Percentiles rank a stretch among this genome's conserved stretches.
Evolutionary conservation across 1,140 invertebrate genomes (phyloP).

Genomic region (Micrasema longulum): DNA sequence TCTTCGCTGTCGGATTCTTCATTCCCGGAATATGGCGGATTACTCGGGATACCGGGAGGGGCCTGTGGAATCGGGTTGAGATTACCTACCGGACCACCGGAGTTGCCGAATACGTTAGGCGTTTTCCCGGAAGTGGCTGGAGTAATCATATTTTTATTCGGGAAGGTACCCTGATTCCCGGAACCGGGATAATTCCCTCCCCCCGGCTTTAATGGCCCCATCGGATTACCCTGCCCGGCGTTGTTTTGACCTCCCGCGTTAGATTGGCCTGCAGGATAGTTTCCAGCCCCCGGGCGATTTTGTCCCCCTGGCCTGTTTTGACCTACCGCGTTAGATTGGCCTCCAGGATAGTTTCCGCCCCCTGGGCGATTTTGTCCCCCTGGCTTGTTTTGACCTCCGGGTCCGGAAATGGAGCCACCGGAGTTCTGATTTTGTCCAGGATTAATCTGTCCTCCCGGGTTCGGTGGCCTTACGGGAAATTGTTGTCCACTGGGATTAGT

Average conservation of each 20-base stretch:
- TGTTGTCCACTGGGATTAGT: no score
- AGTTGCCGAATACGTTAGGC: background rate
- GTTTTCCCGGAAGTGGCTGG: no score
- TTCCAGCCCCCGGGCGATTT: background rate
- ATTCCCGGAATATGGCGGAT: background rate
- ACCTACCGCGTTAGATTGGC: background rate
- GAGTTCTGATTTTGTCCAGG: background rate
- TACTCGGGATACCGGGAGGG: background rate
- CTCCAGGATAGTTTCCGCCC: background rate
- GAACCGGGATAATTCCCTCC: background rate
- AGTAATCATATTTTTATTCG: no score
- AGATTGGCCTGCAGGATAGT: background rate
- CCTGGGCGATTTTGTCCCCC: background rate
- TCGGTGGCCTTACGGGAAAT: background rate
- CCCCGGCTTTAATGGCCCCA: background rate
- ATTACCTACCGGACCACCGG: no score
- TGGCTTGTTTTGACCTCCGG: background rate
- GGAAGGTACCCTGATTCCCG: background rate
- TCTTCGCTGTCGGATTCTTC: background rate
- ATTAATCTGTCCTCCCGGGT: background rate
- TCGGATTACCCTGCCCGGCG: background rate
- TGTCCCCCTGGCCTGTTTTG: slow-evolving; percentile 1
- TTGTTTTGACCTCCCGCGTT: background rate
- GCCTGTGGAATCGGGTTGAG: background rate
- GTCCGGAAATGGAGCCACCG: background rate